These are phyloP conservation scores for Tretioscincus oriximinensis DNA, from an alignment of 2,113 vertebrate species.

Conservation along the genomic window DNA sequence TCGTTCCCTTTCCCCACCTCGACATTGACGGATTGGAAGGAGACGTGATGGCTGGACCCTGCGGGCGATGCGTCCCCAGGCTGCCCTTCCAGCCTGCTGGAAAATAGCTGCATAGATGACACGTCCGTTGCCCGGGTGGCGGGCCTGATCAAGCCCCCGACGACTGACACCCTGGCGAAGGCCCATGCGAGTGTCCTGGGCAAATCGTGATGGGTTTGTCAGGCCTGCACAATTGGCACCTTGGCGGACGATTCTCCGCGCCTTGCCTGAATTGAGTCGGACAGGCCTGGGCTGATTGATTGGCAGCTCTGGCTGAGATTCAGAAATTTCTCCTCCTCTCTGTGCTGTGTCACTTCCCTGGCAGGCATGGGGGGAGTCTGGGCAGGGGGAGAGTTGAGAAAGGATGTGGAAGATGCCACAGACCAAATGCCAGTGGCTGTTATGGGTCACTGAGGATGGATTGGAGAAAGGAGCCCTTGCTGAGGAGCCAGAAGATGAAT, in stretches of 20 bases:
- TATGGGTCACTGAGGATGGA: background rate
- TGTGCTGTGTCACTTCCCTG: background rate
- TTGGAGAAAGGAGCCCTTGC: background rate
- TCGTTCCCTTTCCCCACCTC: too few species aligned
- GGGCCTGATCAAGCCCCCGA: background rate
- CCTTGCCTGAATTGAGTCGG: background rate
- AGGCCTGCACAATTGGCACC: background rate
- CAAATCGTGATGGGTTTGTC: background rate
- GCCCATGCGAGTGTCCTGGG: background rate
- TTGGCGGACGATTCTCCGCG: background rate
- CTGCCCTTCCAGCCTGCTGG: background rate
- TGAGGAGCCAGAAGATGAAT: background rate
- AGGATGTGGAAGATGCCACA: too few species aligned
- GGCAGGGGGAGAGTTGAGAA: too few species aligned
- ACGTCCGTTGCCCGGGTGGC: background rate
- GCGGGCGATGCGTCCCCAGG: background rate
- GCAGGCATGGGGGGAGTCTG: too few species aligned
- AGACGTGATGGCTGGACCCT: background rate
- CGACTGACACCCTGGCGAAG: background rate
- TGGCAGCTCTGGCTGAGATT: background rate
- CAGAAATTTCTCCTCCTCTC: background rate
- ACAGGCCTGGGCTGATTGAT: conserved; percentile 1
- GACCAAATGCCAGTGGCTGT: background rate
- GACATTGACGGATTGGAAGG: background rate
- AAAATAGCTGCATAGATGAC: background rate